phyloP scores from a whole-genome alignment of 2,113 vertebrate genomes.

The Bubo blakistoni region DNA sequence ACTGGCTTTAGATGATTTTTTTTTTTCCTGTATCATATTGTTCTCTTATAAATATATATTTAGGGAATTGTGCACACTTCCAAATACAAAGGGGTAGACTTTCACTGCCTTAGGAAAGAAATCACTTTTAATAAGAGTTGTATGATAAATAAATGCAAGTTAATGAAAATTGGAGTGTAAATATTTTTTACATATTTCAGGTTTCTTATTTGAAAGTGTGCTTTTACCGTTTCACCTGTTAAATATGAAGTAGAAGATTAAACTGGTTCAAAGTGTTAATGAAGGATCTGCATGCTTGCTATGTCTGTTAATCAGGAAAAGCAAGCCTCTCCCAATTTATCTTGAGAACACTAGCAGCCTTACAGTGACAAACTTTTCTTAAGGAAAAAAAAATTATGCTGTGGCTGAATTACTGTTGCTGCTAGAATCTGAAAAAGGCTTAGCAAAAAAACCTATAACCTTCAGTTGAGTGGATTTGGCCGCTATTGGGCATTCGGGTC shows the following conservation, averaged over 20 bases:
- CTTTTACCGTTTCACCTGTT: slow-evolving; percentile 66
- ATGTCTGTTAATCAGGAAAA: slow-evolving; percentile 64
- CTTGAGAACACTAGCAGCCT: slow-evolving; percentile 68
- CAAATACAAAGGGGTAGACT: slow-evolving; percentile 65
- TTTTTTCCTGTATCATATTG: slow-evolving; percentile 59
- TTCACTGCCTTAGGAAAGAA: slow-evolving; percentile 71
- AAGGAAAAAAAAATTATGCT: slow-evolving; percentile 14
- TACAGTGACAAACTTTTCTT: slow-evolving; percentile 31
- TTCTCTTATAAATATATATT: slow-evolving; percentile 72
- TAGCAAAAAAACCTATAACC: slow-evolving; percentile 49
- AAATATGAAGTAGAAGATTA: slow-evolving; percentile 67
- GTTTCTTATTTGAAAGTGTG: slow-evolving; percentile 73
- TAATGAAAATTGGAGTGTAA: slow-evolving; percentile 70
- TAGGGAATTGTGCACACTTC: slow-evolving; percentile 70
- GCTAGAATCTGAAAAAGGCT: slow-evolving; percentile 56
- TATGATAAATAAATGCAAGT: slow-evolving; percentile 73
- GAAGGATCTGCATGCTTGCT: slow-evolving; percentile 68
- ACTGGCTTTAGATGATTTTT: slow-evolving; percentile 69
- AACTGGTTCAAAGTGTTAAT: slow-evolving; percentile 53
- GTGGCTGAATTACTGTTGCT: slow-evolving; percentile 57
- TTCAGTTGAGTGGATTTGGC: slow-evolving; percentile 57
- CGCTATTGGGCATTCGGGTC: slow-evolving; percentile 58
- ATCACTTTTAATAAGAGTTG: slow-evolving; percentile 73
- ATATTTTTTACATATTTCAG: slow-evolving; percentile 73
- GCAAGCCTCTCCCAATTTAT: slow-evolving; percentile 60